Evolutionary conservation across 1,140 invertebrate species (phyloP), one percentile per base, ranked within the genome.

Genomic region (Hermetia illucens): DNA sequence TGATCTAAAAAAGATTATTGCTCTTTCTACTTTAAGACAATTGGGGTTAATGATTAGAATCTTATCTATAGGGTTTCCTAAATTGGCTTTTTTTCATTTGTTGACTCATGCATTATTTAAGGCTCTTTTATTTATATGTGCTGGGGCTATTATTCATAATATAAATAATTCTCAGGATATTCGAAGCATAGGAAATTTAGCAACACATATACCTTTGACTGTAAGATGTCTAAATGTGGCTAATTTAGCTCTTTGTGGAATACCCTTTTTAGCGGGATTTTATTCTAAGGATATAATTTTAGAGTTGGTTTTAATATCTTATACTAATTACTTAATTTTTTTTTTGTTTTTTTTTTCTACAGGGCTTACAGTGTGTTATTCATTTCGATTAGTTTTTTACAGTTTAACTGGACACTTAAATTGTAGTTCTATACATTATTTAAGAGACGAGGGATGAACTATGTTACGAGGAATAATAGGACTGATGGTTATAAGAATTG

Each of bases 1-100:
- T 65, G 69, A 75, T 64, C 64, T 74, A 47, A 73, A 72, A 56
- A 74, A 72, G 62, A 69, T 74, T 69, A 72, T 77, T 74, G 74
- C 74, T 54, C 58, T 73, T 41, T 77, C 74, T 9, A 77, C 74
- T 30, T 65, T 78, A n/a, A n/a, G n/a, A n/a, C n/a, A n/a, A n/a
- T n/a, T n/a, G n/a, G n/a, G n/a, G 58, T 62, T 77, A 54, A 76
- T 76, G 66, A 71, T 76, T 55, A 63, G 66, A 55, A 63, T 64
- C 58, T 63, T 75, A 50, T 54, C 58, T 6, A 52, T 70, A 49
- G 55, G 51, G 0, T 53, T 58, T 46, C 48, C 46, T 41, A 48
- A 61, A 45, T 60, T 72, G 47, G 58, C 65, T 44, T 75, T 71
- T 66, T 75, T 73, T 61, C 71, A 78, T 70, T 54, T 77, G 47